Conservation (phyloP, 2,888 invertebrate genomes). For the Macrostomum cliftonense region DNA sequence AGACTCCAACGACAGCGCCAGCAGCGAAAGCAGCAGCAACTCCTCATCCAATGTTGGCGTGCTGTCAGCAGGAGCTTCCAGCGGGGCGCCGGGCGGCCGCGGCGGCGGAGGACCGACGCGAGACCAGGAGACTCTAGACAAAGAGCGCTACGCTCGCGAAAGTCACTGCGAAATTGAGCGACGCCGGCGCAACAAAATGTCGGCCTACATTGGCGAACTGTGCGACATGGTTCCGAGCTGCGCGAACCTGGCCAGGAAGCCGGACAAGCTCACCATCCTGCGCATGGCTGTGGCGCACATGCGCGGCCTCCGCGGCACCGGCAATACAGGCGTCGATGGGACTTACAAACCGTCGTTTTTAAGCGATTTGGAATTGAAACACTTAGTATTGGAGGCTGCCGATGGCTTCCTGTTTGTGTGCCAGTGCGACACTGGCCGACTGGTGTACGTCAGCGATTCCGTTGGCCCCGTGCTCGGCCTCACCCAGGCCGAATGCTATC, state of each 20-base stretch:
- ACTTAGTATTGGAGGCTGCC: constrained; percentile 90
- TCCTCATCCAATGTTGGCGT: no score
- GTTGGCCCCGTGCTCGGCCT: constrained; percentile 91
- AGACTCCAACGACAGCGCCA: no score
- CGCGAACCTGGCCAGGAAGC: constrained; percentile 82
- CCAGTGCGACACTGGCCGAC: constrained; percentile 83
- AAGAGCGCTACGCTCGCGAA: constrained; percentile 45
- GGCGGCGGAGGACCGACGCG: no score
- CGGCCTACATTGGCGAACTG: constrained; percentile 90
- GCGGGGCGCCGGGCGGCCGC: no score
- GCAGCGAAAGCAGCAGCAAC: no score
- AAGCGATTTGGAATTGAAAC: constrained; percentile 94
- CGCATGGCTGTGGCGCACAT: constrained; percentile 97
- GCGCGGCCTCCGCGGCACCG: constrained; percentile 83
- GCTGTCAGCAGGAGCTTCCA: no score
- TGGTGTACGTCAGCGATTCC: constrained; percentile 95
- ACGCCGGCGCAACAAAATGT: constrained; percentile 93
- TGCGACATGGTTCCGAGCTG: constrained; percentile 98
- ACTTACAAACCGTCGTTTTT: constrained; percentile 92
- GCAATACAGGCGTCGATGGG: constrained; percentile 84
- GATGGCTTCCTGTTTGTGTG: constrained; percentile 93
- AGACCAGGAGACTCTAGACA: constrained; percentile 14
- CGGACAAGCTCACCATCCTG: constrained; percentile 89
- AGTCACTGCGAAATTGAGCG: constrained; percentile 96
- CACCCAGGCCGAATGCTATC: constrained; percentile 84